Evolutionary conservation across 2,113 vertebrate genomes (phyloP).

Genomic region (Chascanopsetta lugubris): DNA sequence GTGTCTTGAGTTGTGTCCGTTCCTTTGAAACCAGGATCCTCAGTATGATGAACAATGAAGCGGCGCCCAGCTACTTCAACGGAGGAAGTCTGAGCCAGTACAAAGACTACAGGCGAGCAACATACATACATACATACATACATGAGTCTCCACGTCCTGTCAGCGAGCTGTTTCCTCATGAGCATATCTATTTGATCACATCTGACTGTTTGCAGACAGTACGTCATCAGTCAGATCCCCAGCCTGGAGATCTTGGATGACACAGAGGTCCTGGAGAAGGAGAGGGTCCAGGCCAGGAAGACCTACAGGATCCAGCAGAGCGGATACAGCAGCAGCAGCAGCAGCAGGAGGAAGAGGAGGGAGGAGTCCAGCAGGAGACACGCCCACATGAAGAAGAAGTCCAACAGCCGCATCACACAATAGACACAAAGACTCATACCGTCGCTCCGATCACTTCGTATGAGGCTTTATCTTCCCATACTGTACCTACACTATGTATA

Average conservation of each 20-base stretch:
- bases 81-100: slow-evolving; percentile 80
- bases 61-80: slow-evolving; percentile 83
- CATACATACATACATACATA: no score
- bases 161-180: background rate
- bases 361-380: slow-evolving; percentile 57
- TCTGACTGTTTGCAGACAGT: slow-evolving; percentile 60
- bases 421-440: background rate
- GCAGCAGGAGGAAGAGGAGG: slow-evolving; percentile 61
- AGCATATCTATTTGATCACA: background rate
- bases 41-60: slow-evolving; percentile 86
- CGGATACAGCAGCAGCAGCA: slow-evolving; percentile 47
- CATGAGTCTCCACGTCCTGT: no score
- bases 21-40: slow-evolving; percentile 66
- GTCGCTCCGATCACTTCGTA: no score
- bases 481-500: no score
- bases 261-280: slow-evolving; percentile 77
- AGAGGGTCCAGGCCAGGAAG: slow-evolving; percentile 73
- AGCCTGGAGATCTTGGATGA: slow-evolving; percentile 80
- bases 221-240: slow-evolving; percentile 82
- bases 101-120: slow-evolving; percentile 80
- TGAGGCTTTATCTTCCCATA: no score
- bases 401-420: slow-evolving; percentile 8
- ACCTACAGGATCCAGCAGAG: slow-evolving; percentile 74
- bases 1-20: background rate
- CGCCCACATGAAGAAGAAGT: slow-evolving; percentile 24